Percentiles rank a stretch among this genome's conserved stretches.
These are phyloP conservation scores for Oreocharis arfaki DNA, from an alignment of 2,113 vertebrate genomes.

Conservation along the genomic window DNA sequence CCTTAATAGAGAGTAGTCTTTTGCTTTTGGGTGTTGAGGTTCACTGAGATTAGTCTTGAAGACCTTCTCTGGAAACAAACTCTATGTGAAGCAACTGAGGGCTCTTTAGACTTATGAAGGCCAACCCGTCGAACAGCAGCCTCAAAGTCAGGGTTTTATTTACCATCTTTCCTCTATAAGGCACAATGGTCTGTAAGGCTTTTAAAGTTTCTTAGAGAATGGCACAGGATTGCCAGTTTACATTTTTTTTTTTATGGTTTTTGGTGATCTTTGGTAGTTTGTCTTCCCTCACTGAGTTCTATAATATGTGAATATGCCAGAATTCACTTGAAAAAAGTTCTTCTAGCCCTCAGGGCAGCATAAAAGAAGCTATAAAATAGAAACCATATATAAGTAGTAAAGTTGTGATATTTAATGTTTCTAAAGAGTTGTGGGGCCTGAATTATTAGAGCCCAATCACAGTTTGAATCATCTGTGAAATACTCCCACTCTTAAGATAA, in stretches of 20 bases:
- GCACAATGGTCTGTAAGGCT: not conserved
- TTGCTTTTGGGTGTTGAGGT: not conserved
- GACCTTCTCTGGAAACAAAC: not conserved
- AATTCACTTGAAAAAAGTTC: not conserved
- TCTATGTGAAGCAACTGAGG: not conserved
- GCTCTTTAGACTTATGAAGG: not conserved
- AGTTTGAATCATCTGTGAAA: not conserved
- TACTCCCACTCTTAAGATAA: not conserved
- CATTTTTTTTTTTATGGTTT: no score
- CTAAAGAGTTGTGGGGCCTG: not conserved
- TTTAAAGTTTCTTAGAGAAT: not conserved
- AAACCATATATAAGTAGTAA: not conserved
- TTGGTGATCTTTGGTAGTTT: not conserved
- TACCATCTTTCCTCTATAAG: not conserved
- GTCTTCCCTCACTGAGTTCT: not conserved
- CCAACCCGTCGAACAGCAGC: not conserved
- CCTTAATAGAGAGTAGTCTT: not conserved
- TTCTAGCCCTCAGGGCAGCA: not conserved
- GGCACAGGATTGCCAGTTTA: not conserved
- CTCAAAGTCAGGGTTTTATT: not conserved
- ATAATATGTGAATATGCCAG: not conserved
- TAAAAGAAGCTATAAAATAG: not conserved
- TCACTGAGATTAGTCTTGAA: not conserved
- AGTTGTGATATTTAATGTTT: conserved; percentile 11
- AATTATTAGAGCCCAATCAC: not conserved